These are phyloP conservation scores for Ernsta delagoae DNA, from an alignment of 2,888 invertebrate genomes.

Conservation along the genomic window DNA sequence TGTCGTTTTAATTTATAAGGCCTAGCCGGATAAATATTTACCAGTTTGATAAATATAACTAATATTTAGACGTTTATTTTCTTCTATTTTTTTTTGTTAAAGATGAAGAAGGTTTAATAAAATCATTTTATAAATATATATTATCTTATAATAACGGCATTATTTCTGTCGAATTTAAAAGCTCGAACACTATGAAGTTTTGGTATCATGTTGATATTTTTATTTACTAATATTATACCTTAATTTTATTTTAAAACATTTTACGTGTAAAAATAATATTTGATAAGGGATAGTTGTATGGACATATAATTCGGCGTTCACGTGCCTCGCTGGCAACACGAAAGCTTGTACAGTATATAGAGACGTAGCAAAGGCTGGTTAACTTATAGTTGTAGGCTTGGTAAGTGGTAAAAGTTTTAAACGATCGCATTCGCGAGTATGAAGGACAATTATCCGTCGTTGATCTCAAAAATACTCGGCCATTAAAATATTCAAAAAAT, in stretches of 20 bases:
- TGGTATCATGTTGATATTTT: not conserved
- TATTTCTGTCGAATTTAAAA: not conserved
- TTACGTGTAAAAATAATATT: conserved; percentile 5
- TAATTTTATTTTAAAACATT: not conserved
- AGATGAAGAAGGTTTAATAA: too few relatives aligned
- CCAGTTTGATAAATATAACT: too few relatives aligned
- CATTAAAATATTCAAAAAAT: too few relatives aligned
- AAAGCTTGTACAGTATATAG: conserved; percentile 26
- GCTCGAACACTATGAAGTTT: not conserved
- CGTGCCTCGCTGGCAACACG: conserved; percentile 33
- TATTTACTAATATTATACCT: not conserved
- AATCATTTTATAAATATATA: too few relatives aligned
- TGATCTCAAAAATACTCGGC: conserved; percentile 24
- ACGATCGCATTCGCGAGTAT: conserved; percentile 7
- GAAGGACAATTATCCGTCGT: conserved; percentile 28
- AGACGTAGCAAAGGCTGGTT: conserved; percentile 31
- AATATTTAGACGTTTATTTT: too few relatives aligned
- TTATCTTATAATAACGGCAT: too few relatives aligned
- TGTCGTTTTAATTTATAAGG: too few relatives aligned
- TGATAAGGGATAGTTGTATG: conserved; percentile 5
- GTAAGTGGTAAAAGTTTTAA: conserved; percentile 21
- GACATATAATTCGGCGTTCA: conserved; percentile 27
- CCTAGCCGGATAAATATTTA: too few relatives aligned
- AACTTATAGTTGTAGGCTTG: conserved; percentile 20
- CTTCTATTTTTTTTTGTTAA: too few relatives aligned